These are phyloP conservation scores for Heliconius melpomene DNA, from an alignment of 1,140 invertebrate species.

Conservation along the genomic window DNA sequence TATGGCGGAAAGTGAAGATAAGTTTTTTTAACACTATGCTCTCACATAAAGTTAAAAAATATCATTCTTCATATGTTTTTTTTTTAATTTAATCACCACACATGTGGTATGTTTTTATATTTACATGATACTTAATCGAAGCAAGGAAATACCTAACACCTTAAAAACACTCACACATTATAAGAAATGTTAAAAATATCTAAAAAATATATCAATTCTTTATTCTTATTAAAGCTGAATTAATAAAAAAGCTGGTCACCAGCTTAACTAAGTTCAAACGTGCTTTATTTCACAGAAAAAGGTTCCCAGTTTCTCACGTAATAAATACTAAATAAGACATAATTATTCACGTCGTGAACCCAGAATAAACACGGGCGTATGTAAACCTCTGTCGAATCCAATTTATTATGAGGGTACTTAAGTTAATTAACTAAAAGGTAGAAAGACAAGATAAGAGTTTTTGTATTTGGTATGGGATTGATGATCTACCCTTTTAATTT, in stretches of 20 bases:
- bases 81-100: no score
- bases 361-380: conserved; percentile 12
- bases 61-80: no score
- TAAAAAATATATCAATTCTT: neutral
- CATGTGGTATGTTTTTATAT: no score
- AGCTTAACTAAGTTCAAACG: conserved; percentile 2
- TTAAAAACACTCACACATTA: no score
- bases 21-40: no score
- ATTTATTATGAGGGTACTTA: conserved; percentile 41
- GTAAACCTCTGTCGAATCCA: conserved; percentile 12
- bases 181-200: neutral
- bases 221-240: neutral
- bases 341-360: neutral
- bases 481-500: neutral
- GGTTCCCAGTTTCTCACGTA: neutral
- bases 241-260: neutral
- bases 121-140: no score
- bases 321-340: conserved; percentile 15
- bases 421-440: conserved; percentile 40
- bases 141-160: no score
- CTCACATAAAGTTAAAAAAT: no score
- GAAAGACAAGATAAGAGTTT: conserved; percentile 24
- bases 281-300: conserved; percentile 5
- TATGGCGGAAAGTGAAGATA: no score
- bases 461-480: neutral